Evolutionary conservation across 2,113 vertebrate species (phyloP).

Genomic region (Trematomus loennbergii): DNA sequence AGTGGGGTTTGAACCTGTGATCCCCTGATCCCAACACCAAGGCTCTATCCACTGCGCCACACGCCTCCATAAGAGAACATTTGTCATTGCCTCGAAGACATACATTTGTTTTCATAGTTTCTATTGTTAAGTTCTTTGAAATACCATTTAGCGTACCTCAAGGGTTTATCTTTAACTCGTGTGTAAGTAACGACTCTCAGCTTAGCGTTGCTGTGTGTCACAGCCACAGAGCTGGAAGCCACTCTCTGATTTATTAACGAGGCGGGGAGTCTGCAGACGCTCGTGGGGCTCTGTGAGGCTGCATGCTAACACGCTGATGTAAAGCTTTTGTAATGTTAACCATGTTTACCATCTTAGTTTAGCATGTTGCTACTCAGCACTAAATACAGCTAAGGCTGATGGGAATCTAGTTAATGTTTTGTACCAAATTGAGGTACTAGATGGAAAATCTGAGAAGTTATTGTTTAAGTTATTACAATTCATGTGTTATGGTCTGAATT

Average conservation of each 20-base stretch:
- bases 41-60: too few species aligned
- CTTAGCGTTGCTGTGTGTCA: constrained; percentile 19
- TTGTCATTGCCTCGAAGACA: constrained; percentile 21
- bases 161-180: constrained; percentile 1
- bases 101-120: constrained; percentile 7
- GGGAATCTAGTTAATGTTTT: neutral
- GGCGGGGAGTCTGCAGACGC: neutral
- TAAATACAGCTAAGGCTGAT: neutral
- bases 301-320: neutral
- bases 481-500: too few species aligned
- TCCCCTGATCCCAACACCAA: too few species aligned
- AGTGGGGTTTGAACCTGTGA: too few species aligned
- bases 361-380: neutral
- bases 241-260: constrained; percentile 16
- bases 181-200: neutral
- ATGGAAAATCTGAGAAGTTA: neutral
- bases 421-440: neutral
- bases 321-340: neutral
- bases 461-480: neutral
- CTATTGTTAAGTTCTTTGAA: constrained; percentile 9
- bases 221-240: constrained; percentile 5
- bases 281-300: neutral
- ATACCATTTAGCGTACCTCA: neutral
- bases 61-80: too few species aligned
- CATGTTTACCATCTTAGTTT: neutral